phyloP scores from a whole-genome alignment of 2,797 vertebrate genomes.

The Eurystomus glaucurus region DNA sequence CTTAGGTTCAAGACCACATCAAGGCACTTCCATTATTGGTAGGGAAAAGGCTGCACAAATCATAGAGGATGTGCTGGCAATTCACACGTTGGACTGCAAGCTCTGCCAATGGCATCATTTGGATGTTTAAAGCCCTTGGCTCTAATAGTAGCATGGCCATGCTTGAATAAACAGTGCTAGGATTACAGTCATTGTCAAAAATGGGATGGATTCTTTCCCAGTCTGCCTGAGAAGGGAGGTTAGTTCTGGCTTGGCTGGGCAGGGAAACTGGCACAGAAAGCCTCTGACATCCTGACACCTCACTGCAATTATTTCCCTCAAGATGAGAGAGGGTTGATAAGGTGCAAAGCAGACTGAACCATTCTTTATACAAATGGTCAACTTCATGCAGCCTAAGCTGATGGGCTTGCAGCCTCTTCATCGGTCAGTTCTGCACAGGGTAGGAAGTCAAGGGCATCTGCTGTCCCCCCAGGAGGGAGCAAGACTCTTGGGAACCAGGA shows the following conservation, averaged over 20 bases:
- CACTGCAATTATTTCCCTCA: not conserved
- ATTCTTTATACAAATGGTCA: not conserved
- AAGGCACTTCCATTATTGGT: not conserved
- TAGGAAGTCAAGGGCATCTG: not conserved
- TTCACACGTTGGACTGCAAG: not conserved
- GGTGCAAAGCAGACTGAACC: not conserved
- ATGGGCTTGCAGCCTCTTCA: not conserved
- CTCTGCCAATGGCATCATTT: constrained; percentile 36
- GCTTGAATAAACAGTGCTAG: constrained; percentile 50
- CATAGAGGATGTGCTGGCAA: constrained; percentile 25
- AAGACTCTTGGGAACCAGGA: not conserved
- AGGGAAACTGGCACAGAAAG: not conserved
- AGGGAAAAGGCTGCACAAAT: constrained; percentile 5
- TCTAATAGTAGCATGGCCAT: constrained; percentile 24
- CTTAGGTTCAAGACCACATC: not conserved
- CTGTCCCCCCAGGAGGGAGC: not conserved
- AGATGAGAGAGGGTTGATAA: not conserved
- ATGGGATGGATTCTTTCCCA: constrained; percentile 37
- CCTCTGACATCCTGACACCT: not conserved
- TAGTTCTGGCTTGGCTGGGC: not conserved
- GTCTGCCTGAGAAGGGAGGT: not conserved
- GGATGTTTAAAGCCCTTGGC: constrained; percentile 51
- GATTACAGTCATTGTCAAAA: constrained; percentile 41
- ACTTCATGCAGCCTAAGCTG: fast-evolving
- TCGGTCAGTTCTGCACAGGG: not conserved